phyloP scores from a whole-genome alignment of 2,888 invertebrate genomes.

The Netelia fuscicornis region DNA sequence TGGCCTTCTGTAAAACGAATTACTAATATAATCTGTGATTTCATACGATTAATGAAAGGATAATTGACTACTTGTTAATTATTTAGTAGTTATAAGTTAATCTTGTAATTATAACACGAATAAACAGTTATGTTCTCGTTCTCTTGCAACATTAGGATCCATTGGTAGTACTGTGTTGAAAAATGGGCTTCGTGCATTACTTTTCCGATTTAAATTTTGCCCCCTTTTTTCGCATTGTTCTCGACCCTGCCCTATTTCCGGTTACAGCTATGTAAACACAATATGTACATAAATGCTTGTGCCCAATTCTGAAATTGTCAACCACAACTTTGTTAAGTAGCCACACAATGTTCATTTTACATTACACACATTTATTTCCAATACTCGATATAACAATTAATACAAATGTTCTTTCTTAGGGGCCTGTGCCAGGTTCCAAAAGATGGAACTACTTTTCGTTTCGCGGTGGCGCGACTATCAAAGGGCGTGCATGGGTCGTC shows the following conservation, averaged over 20 bases:
- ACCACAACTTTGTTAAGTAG: too few species aligned
- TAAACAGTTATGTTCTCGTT: conserved; percentile 57
- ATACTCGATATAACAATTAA: background rate
- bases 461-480: conserved; percentile 34
- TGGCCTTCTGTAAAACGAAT: conserved; percentile 51
- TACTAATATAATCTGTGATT: conserved; percentile 66
- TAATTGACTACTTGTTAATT: conserved; percentile 58
- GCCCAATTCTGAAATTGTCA: background rate
- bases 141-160: conserved; percentile 40
- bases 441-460: conserved; percentile 23
- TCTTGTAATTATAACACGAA: conserved; percentile 63
- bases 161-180: background rate
- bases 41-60: conserved; percentile 55
- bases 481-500: conserved; percentile 38
- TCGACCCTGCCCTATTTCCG: background rate
- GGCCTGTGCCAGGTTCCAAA: background rate
- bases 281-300: background rate
- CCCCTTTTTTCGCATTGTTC: background rate
- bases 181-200: background rate
- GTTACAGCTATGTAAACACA: background rate
- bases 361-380: background rate
- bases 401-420: background rate
- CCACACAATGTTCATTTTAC: too few species aligned
- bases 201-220: background rate
- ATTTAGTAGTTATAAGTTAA: conserved; percentile 62